Base-by-base conservation (phyloP, 1,140 invertebrate species). In the Leptopilina clavipes region DNA sequence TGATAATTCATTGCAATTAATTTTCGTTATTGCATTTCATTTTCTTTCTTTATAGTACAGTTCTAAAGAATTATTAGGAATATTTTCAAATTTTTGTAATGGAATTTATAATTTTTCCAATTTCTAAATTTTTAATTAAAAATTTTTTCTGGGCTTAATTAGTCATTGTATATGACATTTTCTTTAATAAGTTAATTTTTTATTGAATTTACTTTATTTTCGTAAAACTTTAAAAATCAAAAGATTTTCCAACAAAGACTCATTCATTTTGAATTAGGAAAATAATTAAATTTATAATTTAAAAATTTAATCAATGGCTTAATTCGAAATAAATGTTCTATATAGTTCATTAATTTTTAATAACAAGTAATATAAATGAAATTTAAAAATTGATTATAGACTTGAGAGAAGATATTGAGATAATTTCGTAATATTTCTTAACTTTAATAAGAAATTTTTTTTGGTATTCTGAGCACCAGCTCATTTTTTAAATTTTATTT, bases 331-430 rank as follows among this genome's bases (percentile, higher is more conserved):
- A 40, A 40, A 40, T 40, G 37, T 3, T 31, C 5, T 31, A 31
- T 31, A 31, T 31, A 31, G 11, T 5, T 48, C 12, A 44, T 14
- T 45, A 52, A n/a, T 52, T n/a, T 17, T n/a, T 6, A 52, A 52
- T 52, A n/a, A 8, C 14, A 17, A 52, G n/a, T 17, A 17, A 52
- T 52, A n/a, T 52, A 17, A 40, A 40, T 52, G 14, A 52, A 17
- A 17, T 52, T 17, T 17, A 52, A n/a, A 52, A 17, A 52, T 12
- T 52, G 48, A 1, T 52, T 52, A n/a, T 17, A 52, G 3, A 17
- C n/a, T 52, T 52, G 5, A 52, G 48, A 52, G 48, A 52, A 52
- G 48, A 52, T 17, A 17, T 52, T 52, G 48, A 52, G 48, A 52
- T 52, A 52, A 52, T 52, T 52, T 52, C n/a, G 6, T 52, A 52